Conservation (phyloP, 1,140 invertebrate species). For the Thaumetopoea pityocampa region DNA sequence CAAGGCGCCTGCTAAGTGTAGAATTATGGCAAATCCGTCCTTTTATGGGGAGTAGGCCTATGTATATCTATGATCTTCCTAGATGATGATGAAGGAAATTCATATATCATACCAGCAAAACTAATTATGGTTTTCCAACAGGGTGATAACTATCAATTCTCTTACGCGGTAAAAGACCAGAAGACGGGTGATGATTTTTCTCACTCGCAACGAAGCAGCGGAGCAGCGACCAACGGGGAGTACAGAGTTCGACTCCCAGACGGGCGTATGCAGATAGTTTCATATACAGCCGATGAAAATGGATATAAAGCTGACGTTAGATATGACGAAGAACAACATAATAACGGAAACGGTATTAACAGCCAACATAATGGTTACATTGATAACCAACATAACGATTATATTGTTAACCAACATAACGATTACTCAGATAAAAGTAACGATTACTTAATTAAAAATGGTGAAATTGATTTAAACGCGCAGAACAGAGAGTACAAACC, state of each 20-base stretch:
- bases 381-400: conserved; percentile 19
- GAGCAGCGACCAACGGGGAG: conserved; percentile 78
- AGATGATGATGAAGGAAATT: no score
- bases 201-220: conserved; percentile 73
- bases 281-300: conserved; percentile 76
- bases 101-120: no score
- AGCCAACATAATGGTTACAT: conserved; percentile 17
- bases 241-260: conserved; percentile 86
- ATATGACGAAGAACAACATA: conserved; percentile 63
- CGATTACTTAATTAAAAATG: conserved; percentile 14
- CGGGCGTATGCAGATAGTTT: conserved; percentile 81
- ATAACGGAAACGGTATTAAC: conserved; percentile 16
- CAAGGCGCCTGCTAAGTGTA: no score
- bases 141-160: conserved; percentile 76
- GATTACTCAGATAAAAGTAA: conserved; percentile 17
- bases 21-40: no score
- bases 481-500: conserved; percentile 3
- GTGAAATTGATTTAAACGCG: conserved; percentile 13
- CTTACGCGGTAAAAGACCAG: conserved; percentile 74
- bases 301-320: conserved; percentile 77
- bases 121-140: no score
- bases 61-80: no score
- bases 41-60: no score
- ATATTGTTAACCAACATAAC: conserved; percentile 13
- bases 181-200: conserved; percentile 77